These are phyloP conservation scores for Sinopyrophorus schimmeli DNA, from an alignment of 2,888 invertebrate genomes.

Conservation along the genomic window DNA sequence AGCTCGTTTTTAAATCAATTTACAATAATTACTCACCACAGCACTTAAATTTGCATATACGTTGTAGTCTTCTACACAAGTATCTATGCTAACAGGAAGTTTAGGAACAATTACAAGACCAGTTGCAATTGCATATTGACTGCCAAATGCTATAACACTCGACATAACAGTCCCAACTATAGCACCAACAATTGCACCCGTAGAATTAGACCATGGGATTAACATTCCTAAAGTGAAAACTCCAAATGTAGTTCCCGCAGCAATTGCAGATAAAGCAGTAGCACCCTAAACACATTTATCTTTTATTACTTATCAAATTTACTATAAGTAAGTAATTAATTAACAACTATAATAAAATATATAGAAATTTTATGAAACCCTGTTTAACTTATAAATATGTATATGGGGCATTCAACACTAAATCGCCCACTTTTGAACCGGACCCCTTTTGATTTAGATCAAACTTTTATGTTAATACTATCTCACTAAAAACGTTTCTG, in stretches of 20 bases:
- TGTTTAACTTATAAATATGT: too few species aligned
- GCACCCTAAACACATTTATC: slow-evolving; percentile 57
- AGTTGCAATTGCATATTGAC: slow-evolving; percentile 66
- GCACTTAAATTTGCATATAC: slow-evolving; percentile 49
- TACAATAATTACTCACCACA: slow-evolving; percentile 44
- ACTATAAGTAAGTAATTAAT: not conserved
- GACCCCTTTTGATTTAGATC: too few species aligned
- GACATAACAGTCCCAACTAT: slow-evolving; percentile 65
- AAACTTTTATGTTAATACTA: too few species aligned
- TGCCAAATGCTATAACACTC: slow-evolving; percentile 68
- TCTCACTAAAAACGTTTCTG: too few species aligned
- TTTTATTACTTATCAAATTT: not conserved
- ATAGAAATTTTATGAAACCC: too few species aligned
- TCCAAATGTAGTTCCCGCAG: slow-evolving; percentile 81
- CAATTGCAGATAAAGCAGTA: slow-evolving; percentile 79
- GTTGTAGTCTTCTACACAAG: slow-evolving; percentile 50
- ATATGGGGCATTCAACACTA: too few species aligned
- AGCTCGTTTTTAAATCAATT: not conserved
- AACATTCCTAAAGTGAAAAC: slow-evolving; percentile 82
- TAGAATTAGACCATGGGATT: slow-evolving; percentile 76
- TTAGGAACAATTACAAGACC: slow-evolving; percentile 63
- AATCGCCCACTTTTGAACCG: too few species aligned
- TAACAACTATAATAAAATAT: not conserved
- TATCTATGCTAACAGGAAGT: slow-evolving; percentile 58
- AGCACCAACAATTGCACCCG: slow-evolving; percentile 65